Conservation (phyloP, 2,888 invertebrate species). For the Lamellibrachia satsuma region DNA sequence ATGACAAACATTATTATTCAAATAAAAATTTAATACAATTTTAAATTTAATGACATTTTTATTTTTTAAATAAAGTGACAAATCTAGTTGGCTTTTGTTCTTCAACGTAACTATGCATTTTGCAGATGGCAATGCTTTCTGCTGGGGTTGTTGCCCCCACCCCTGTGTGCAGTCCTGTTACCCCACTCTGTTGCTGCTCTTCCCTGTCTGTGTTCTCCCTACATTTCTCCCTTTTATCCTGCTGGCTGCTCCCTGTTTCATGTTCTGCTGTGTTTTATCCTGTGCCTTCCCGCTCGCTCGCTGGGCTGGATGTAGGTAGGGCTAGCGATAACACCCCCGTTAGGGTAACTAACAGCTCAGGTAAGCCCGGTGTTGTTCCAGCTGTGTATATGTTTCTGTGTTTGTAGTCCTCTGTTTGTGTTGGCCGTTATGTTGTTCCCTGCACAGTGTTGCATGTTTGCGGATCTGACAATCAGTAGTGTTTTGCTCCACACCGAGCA, state of each 20-base stretch:
- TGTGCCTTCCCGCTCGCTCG: neutral
- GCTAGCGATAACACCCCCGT: conserved; percentile 7
- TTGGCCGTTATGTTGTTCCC: neutral
- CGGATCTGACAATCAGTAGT: neutral
- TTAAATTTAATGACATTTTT: neutral
- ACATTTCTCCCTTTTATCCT: neutral
- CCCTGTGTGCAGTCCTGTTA: neutral
- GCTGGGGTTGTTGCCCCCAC: neutral
- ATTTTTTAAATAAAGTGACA: neutral
- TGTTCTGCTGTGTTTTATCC: neutral
- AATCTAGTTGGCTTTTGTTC: neutral
- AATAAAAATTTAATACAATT: neutral
- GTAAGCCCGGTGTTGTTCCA: conserved; percentile 11
- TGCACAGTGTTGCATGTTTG: neutral
- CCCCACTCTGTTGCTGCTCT: neutral
- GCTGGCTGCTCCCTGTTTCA: neutral
- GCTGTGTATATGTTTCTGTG: neutral
- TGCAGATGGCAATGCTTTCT: neutral
- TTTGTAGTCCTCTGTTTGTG: neutral
- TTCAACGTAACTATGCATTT: neutral
- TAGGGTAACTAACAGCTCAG: conserved; percentile 17
- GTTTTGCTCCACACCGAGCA: neutral
- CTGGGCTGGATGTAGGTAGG: conserved; percentile 7
- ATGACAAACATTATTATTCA: neutral
- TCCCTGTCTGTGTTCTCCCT: neutral